Percentiles rank a stretch among this genome's conserved stretches.
Evolutionary conservation across 2,888 invertebrate species (phyloP).

Genomic region (Dilophus febrilis): DNA sequence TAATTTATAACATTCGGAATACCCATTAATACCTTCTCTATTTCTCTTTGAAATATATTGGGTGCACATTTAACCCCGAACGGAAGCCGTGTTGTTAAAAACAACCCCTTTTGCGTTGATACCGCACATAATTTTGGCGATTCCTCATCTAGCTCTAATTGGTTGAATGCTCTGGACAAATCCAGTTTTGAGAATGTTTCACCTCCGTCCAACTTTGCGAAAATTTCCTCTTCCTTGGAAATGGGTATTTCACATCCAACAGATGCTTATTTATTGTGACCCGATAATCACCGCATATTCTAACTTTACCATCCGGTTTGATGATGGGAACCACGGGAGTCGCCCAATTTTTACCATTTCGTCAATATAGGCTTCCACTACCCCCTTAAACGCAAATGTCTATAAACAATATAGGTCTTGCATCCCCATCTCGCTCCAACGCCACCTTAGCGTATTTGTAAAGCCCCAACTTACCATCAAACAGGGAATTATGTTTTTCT

Average conservation of each 20-base stretch:
- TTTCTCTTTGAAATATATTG: conserved; percentile 20
- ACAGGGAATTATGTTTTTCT: conserved; percentile 4
- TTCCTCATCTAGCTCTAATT: conserved; percentile 18
- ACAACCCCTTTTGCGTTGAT: conserved; percentile 13
- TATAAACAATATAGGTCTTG: conserved; percentile 8
- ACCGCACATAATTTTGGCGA: conserved; percentile 15
- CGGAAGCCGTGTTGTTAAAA: conserved; percentile 16
- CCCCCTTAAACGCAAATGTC: conserved; percentile 2
- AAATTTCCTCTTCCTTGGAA: conserved; percentile 8
- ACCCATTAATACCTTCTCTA: conserved; percentile 17
- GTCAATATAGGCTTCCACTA: conserved; percentile 4
- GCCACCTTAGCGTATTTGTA: conserved; percentile 3
- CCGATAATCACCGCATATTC: conserved; percentile 10
- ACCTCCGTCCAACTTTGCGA: conserved; percentile 8
- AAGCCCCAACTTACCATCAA: conserved; percentile 5
- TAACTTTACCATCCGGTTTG: conserved; percentile 8
- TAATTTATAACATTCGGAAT: conserved; percentile 3
- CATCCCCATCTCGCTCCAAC: conserved; percentile 4
- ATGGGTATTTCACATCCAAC: conserved; percentile 8
- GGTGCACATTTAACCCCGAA: conserved; percentile 23
- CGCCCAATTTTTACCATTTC: too few species aligned
- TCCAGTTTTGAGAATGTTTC: conserved; percentile 8
- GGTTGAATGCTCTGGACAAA: conserved; percentile 13
- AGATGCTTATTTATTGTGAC: conserved; percentile 8
- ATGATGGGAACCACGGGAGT: conserved; percentile 8